A percentile compares a stretch with the other conserved stretches of the same genome.
phyloP scores from a whole-genome alignment of 2,888 invertebrate species.

The Lepas anatifera region DNA sequence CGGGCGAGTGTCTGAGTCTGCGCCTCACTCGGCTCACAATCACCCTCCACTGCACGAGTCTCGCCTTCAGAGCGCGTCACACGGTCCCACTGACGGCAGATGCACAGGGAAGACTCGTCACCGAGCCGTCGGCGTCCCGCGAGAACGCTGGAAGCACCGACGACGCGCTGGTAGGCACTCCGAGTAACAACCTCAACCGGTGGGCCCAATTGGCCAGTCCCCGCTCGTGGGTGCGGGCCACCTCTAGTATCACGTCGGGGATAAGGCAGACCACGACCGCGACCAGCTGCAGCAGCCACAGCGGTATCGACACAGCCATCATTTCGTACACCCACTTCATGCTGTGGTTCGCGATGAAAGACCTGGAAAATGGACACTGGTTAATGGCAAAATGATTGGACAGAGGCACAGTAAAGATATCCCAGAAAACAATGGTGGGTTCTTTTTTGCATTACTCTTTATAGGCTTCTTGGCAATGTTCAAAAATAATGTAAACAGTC shows the following conservation, averaged over 20 bases:
- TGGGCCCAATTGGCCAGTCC: neutral
- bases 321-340: conserved; percentile 18
- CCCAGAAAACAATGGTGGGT: too few species aligned
- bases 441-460: too few species aligned
- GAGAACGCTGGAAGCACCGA: neutral
- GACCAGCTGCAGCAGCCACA: conserved; percentile 18
- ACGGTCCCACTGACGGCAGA: too few species aligned
- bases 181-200: neutral
- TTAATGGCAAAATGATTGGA: too few species aligned
- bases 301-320: conserved; percentile 15
- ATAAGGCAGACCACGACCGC: conserved; percentile 18
- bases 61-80: too few species aligned
- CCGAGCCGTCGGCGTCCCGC: neutral
- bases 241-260: conserved; percentile 19
- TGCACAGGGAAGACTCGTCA: neutral
- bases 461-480: too few species aligned
- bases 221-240: neutral
- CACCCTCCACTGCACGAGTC: too few species aligned
- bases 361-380: too few species aligned
- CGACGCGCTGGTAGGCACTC: neutral
- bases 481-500: too few species aligned
- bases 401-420: too few species aligned
- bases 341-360: conserved; percentile 14
- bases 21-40: too few species aligned
- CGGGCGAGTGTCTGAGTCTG: too few species aligned